These are phyloP conservation scores for Trachurus trachurus DNA, from an alignment of 2,797 vertebrate species.

Conservation along the genomic window DNA sequence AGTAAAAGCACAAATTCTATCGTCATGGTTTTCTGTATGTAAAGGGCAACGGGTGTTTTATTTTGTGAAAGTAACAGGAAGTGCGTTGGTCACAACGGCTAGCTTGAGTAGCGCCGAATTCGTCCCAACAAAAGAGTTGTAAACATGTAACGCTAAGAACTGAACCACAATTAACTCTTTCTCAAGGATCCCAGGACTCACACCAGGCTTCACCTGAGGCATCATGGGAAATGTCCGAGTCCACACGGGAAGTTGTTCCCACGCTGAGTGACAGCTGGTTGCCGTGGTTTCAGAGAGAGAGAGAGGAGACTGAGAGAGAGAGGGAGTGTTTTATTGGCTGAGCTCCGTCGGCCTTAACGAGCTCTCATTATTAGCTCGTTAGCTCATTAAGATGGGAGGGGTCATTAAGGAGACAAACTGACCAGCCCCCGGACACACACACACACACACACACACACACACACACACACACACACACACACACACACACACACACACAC, in stretches of 20 bases:
- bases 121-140: no score
- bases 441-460: conserved; percentile 28
- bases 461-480: conserved; percentile 25
- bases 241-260: no score
- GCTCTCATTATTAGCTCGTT: conserved; percentile 66
- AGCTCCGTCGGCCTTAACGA: conserved; percentile 62
- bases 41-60: no score
- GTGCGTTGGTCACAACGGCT: no score
- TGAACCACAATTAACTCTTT: no score
- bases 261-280: conserved; percentile 15
- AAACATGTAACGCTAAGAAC: no score
- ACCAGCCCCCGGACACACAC: conserved; percentile 69
- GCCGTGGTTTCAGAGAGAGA: conserved; percentile 16
- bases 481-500: conserved; percentile 14
- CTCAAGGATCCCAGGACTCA: no score
- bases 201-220: no score
- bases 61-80: no score
- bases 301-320: neutral
- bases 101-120: no score
- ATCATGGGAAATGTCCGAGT: neutral
- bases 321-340: conserved; percentile 61
- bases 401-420: conserved; percentile 75
- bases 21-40: no score
- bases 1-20: no score
- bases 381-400: conserved; percentile 71